phyloP scores from a whole-genome alignment of 2,797 vertebrate genomes.

The Hippopotamyrus pictus region DNA sequence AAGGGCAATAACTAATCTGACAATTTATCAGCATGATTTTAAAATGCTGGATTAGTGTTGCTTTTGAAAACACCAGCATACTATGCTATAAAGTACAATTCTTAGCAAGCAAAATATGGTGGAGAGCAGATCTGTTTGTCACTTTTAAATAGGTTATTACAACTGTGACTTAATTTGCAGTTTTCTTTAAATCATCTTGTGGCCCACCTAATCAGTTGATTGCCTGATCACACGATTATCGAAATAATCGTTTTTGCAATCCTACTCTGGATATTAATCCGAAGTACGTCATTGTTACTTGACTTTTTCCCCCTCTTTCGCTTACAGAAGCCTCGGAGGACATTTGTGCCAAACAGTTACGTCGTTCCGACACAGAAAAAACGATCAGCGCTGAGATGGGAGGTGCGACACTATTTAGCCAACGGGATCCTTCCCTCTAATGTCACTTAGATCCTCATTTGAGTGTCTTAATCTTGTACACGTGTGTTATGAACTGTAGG shows the following conservation, averaged over 20 bases:
- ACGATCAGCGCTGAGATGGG: conserved; percentile 73
- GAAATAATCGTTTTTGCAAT: background rate
- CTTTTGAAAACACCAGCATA: background rate
- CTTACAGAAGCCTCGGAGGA: conserved; percentile 55
- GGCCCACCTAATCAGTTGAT: background rate
- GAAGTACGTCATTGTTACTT: too few species aligned
- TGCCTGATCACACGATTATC: background rate
- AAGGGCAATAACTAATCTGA: background rate
- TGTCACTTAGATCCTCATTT: conserved; percentile 28
- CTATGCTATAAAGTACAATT: background rate
- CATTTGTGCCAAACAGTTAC: conserved; percentile 68
- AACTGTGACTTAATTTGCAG: background rate
- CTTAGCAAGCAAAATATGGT: background rate
- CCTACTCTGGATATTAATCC: background rate
- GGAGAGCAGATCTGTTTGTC: background rate
- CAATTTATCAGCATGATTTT: background rate
- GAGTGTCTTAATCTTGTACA: background rate
- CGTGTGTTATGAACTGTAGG: background rate
- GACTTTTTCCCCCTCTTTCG: background rate
- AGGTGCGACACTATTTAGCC: conserved; percentile 73
- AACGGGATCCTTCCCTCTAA: conserved; percentile 60
- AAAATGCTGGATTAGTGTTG: background rate
- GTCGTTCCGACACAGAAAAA: conserved; percentile 80
- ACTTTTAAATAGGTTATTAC: background rate
- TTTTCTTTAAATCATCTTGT: background rate